Conservation (phyloP, 2,113 vertebrate genomes). For the Periophthalmodon schlosseri region DNA sequence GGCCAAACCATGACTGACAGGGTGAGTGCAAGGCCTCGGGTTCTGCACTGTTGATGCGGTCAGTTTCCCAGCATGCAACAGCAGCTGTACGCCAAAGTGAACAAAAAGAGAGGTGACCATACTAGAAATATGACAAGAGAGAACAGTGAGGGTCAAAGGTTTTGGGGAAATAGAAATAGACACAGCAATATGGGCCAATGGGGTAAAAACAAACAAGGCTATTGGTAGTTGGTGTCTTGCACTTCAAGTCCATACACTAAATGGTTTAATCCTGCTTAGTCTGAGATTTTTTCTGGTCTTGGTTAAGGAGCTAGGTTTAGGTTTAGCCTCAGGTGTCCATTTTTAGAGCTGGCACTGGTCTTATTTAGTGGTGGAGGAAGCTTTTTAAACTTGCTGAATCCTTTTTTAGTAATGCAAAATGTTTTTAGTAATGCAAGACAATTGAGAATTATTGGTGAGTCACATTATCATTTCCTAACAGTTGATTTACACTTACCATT, state of each 20-base stretch:
- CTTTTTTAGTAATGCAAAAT: neutral
- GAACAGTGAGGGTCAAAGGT: constrained; percentile 23
- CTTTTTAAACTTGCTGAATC: neutral
- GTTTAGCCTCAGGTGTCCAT: neutral
- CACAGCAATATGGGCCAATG: neutral
- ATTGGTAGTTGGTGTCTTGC: too few relatives aligned
- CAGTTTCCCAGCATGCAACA: constrained; percentile 31
- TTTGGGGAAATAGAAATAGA: neutral
- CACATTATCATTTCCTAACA: neutral
- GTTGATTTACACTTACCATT: neutral
- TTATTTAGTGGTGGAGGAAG: neutral
- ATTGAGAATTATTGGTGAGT: neutral
- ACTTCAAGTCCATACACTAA: too few relatives aligned
- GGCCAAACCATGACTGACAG: constrained; percentile 55
- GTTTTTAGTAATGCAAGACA: too few relatives aligned
- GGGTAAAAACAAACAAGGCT: too few relatives aligned
- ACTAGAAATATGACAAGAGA: constrained; percentile 18
- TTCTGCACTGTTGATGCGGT: constrained; percentile 37
- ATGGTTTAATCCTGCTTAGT: too few relatives aligned
- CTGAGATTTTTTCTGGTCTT: too few relatives aligned
- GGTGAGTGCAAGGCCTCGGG: constrained; percentile 43
- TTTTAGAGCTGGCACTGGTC: neutral
- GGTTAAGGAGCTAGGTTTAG: neutral
- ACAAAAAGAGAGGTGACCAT: constrained; percentile 46
- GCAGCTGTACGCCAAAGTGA: constrained; percentile 35